Base-by-base conservation (phyloP, 1,140 invertebrate genomes). In the Drosophila lini region DNA sequence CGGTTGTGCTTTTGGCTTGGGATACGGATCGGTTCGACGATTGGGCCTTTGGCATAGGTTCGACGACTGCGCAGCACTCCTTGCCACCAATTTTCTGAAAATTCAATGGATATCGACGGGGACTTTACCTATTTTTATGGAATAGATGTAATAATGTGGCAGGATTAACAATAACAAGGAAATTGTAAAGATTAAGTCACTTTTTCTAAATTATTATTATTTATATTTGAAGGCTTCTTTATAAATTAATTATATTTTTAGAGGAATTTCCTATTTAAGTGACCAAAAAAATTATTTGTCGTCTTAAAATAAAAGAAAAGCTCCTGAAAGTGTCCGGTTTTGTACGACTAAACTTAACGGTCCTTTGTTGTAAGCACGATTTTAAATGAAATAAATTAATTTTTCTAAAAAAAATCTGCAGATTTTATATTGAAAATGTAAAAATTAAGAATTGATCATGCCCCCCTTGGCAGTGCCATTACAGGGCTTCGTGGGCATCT, bases 11-110 rank as follows among this genome's bases (percentile, higher is more conserved):
- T n/a, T 28, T 61, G n/a, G 62, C 16, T 32, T 50, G 11, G 61
- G 15, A 32, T 40, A 56, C 16, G 34, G 19, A 19, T 41, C 11
- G 58, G 32, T 28, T 28, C 32, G 45, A 36, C 9, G 32, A 50
- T 50, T 52, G 59, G 60, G 64, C 25, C 56, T 41, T 36, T 36
- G 42, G 28, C 44, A 36, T 69, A 19, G 41, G 38, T 38, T 65
- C 32, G 34, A 25, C 60, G 13, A 15, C 5, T 28, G 25, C 25
- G 5, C 63, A 47, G 5, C 63, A 64, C 60, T 67, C 64, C 64
- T 67, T 65, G 32, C 16, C 16, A 36, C 32, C 11, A 16, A 36
- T 36, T 38, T 53, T 53, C 11, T 36, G 36, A 15, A 3, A 55
- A 38, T 10, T 22, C 2, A 55, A 55, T 10, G 2, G 8, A 3